phyloP scores from a whole-genome alignment of 2,113 vertebrate species.

The Gallinago jamesoni region DNA sequence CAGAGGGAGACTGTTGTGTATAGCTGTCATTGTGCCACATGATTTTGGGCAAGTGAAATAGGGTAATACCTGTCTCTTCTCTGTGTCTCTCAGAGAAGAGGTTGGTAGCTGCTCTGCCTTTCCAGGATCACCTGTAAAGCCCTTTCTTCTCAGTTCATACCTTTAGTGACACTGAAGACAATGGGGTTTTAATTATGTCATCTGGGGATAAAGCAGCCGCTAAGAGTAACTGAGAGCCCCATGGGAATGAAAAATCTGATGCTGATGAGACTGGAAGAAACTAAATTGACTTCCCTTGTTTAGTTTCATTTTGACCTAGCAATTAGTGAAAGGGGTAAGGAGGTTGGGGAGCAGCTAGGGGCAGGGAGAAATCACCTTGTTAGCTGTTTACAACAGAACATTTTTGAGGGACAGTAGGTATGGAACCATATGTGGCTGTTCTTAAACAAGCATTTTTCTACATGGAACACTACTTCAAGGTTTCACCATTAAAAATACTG shows the following conservation, averaged over 20 bases:
- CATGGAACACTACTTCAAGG: background rate
- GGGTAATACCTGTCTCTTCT: accelerated
- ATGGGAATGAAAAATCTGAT: background rate
- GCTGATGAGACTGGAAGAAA: background rate
- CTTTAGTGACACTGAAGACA: accelerated
- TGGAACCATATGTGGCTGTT: background rate
- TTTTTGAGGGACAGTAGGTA: background rate
- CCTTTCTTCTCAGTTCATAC: background rate
- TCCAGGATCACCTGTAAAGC: background rate
- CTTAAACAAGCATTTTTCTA: background rate
- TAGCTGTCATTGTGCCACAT: background rate
- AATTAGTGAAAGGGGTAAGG: background rate
- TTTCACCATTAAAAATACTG: background rate
- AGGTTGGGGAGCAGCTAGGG: background rate
- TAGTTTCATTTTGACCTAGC: background rate
- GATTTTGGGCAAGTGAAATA: background rate
- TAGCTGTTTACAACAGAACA: background rate
- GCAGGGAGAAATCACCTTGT: background rate
- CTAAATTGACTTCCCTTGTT: background rate
- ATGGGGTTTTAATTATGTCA: accelerated
- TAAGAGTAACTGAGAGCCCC: background rate
- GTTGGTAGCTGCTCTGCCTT: background rate
- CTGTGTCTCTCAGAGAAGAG: background rate
- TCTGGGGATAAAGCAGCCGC: background rate
- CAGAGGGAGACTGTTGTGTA: background rate